Evolutionary conservation across 2,888 invertebrate genomes (phyloP).

Genomic region (Amphipyra berbera): DNA sequence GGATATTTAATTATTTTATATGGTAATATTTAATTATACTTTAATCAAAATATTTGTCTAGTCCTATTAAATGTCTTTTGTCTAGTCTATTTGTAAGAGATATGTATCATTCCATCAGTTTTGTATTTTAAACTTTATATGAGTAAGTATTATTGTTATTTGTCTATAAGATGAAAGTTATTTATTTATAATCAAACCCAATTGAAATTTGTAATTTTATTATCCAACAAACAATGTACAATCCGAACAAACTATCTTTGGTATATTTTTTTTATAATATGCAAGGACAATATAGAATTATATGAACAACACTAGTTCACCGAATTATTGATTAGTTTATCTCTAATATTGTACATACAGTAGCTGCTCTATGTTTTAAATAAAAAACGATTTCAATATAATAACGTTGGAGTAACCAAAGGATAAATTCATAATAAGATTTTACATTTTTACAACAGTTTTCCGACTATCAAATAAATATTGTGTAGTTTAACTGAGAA

Average conservation of each 20-base stretch:
- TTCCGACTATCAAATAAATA: neutral
- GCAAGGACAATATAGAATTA: constrained; percentile 31
- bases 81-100: too few species aligned
- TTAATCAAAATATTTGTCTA: too few species aligned
- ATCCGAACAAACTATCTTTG: constrained; percentile 51
- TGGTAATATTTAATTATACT: too few species aligned
- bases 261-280: constrained; percentile 43
- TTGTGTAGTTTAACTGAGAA: constrained; percentile 4
- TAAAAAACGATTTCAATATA: neutral
- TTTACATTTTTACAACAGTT: neutral
- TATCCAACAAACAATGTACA: constrained; percentile 60
- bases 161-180: neutral
- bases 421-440: neutral
- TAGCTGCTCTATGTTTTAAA: neutral
- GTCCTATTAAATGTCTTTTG: too few species aligned
- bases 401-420: neutral
- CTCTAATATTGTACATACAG: constrained; percentile 15
- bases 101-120: too few species aligned
- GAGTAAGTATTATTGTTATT: too few species aligned
- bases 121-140: too few species aligned
- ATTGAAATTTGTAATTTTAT: constrained; percentile 41
- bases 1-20: too few species aligned
- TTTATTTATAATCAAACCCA: constrained; percentile 19
- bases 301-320: constrained; percentile 18
- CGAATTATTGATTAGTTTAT: constrained; percentile 10